Base-by-base conservation (phyloP, 1,140 invertebrate species). In the Musca vetustissima region DNA sequence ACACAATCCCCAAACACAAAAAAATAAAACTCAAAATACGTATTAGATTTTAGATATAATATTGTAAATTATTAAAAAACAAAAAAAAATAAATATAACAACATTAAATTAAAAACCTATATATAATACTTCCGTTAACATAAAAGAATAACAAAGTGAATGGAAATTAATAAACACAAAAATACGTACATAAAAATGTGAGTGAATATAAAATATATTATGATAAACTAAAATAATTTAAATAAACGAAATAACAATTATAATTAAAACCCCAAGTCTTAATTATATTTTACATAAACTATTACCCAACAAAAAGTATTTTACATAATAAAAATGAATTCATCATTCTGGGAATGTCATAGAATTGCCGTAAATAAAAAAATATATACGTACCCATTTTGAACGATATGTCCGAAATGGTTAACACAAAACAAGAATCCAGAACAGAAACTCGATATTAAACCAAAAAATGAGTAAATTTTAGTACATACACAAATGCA, bases 1-100 rank as follows among this genome's bases (percentile, higher is more conserved):
- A 32, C 28, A 32, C 28, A 24, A 52, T 52, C 11, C 49, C 9
- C 11, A 59, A 24, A 57, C 9, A 68, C 53, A 28, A 28, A 3
- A 49, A 14, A 49, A 67, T 70, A n/a, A n/a, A n/a, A n/a, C 24
- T 22, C 53, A 61, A 61, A 75, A 79, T 79, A 79, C 77, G 77
- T 79, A 79, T 79, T 79, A 79, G 73, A 32, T 49, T 22, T 28
- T 67, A 67, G 48, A 50, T 11, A 24, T 19, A 67, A 67, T n/a
- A 67, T 17, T 49, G 48, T 65, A 65, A 49, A 65, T 65, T 61
- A 72, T 69, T 70, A 50, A 68, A 50, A 49, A 3, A 32, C 1
- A 32, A 59, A 17, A 28, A 28, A 59, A 15, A 22, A 22, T 55
- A 55, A n/a, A n/a, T n/a, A n/a, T n/a, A n/a, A n/a, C n/a, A n/a